Base-by-base conservation (phyloP, 2,113 vertebrate genomes). In the Aleadryas rufinucha region DNA sequence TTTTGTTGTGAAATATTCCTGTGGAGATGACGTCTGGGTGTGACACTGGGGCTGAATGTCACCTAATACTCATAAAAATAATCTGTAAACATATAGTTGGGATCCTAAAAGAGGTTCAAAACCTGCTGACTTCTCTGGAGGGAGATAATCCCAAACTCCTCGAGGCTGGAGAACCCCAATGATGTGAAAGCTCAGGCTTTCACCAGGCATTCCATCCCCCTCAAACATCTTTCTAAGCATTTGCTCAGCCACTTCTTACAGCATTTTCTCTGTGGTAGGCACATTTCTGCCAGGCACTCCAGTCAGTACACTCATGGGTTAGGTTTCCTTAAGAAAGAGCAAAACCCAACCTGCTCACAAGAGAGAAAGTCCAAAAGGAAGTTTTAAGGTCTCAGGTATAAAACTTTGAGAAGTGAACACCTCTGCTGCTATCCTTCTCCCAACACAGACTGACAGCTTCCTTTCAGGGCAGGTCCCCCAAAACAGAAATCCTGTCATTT, bases 131-230 rank as follows among this genome's bases (percentile, higher is more conserved):
- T 13, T 77, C 33, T 84, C 68, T 74, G 64, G 45, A 74, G 54
- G 39, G 18, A 35, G 31, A 76, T 4, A 28, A 16, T 79, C n/a
- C n/a, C 52, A 66, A 63, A 64, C 27, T 47, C 54, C 54, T 64
- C 0, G 0, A 77, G 42, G 30, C 37, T 81, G 54, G 22, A 56
- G 45, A 81, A 53, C 19, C 8, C 31, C 37, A 31, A 0, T 9
- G 37, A 60, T 0, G 2, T 21, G 24, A 64, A 41, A 64, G 27
- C 69, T 59, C 47, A 15, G 8, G 44, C 28, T 93, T 47, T 54
- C 70, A 47, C 11, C 11, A 31, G 11, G 28, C 7, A 41, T 78
- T 44, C 45, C 23, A 31, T 6, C 12, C 17, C 31, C 4, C n/a
- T 54, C 23, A 56, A 74, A 23, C 33, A 59, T 5, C 22, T 66